A percentile compares a stretch with the other conserved stretches of the same genome.
phyloP scores from a whole-genome alignment of 2,113 vertebrate species.

The Dermatemys mawii region DNA sequence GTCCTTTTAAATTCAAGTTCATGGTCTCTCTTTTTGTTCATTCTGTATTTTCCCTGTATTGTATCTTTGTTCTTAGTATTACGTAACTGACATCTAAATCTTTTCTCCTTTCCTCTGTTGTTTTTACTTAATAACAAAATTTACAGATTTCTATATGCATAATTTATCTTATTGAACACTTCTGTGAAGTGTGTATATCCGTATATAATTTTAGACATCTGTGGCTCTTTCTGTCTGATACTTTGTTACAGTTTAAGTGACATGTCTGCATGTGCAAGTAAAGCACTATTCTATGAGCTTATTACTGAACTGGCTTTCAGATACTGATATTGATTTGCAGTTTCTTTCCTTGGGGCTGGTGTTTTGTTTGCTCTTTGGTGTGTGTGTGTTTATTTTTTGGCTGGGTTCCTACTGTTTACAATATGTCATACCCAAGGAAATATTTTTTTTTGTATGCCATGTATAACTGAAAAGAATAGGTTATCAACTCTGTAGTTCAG shows the following conservation, averaged over 20 bases:
- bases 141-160: neutral
- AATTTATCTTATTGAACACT: neutral
- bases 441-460: neutral
- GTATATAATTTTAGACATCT: fast-evolving
- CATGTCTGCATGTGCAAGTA: neutral
- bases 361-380: neutral
- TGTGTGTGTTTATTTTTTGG: neutral
- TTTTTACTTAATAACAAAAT: neutral
- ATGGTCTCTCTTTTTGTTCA: neutral
- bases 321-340: neutral
- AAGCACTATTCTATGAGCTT: neutral
- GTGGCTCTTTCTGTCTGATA: neutral
- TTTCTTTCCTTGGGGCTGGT: neutral
- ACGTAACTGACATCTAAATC: neutral
- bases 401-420: neutral
- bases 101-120: neutral
- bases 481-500: neutral
- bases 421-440: neutral
- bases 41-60: neutral
- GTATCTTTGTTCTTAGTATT: neutral
- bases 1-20: neutral
- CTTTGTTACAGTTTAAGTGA: neutral
- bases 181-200: neutral
- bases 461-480: neutral
- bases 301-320: neutral